A percentile compares a stretch with the other conserved stretches of the same genome.
Conservation (phyloP, 2,888 invertebrate genomes). For the Adineta ricciae region DNA sequence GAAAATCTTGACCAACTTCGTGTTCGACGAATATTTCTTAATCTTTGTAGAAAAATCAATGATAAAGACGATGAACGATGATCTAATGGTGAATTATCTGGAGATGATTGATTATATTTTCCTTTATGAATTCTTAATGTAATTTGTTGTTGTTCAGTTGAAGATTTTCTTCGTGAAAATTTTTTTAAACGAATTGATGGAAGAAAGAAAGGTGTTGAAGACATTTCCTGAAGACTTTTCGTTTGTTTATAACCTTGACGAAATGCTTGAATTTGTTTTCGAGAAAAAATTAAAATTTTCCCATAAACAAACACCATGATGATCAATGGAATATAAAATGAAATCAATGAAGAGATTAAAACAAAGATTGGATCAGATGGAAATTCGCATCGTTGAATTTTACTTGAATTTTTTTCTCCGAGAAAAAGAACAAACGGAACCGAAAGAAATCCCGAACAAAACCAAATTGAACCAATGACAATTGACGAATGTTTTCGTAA, state of each 20-base stretch:
- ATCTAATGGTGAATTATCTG: background rate
- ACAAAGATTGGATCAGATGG: constrained; percentile 90
- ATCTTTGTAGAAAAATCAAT: background rate
- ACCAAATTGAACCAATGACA: constrained; percentile 85
- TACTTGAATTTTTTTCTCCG: background rate
- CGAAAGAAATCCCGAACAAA: constrained; percentile 84
- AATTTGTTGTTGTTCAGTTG: background rate
- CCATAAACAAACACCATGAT: constrained; percentile 98
- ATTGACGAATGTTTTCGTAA: constrained; percentile 70
- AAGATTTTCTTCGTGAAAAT: background rate
- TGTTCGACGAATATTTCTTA: background rate
- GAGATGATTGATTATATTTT: background rate
- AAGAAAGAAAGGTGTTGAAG: too few species aligned
- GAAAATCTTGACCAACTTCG: constrained; percentile 62
- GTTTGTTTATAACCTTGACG: background rate
- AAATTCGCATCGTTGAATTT: constrained; percentile 64
- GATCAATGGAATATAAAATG: constrained; percentile 87
- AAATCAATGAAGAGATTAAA: constrained; percentile 90
- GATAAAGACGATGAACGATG: background rate
- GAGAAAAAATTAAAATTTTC: constrained; percentile 83
- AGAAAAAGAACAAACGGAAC: constrained; percentile 72
- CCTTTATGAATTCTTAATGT: constrained; percentile 8
- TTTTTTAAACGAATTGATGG: background rate
- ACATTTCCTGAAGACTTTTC: background rate
- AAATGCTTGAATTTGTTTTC: constrained; percentile 62